These are phyloP conservation scores for Meandrina meandrites DNA, from an alignment of 92 coral and sea anemone species.

Conservation along the genomic window DNA sequence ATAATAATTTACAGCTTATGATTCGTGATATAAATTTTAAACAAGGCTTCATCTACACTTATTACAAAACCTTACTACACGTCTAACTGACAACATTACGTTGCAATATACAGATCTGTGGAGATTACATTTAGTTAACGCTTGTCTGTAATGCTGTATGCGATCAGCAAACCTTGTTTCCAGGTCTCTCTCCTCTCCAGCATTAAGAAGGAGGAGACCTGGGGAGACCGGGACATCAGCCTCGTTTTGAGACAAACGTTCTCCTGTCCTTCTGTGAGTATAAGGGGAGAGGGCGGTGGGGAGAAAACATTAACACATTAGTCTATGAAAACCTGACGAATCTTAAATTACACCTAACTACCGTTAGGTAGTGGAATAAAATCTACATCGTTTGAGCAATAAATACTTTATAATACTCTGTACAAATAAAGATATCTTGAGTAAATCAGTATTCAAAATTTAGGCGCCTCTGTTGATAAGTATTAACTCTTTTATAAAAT, in stretches of 20 bases:
- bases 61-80: neutral
- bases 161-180: neutral
- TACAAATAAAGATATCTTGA: conserved; percentile 1
- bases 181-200: neutral
- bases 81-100: neutral
- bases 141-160: neutral
- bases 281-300: neutral
- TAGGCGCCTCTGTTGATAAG: neutral
- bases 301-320: neutral
- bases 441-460: neutral
- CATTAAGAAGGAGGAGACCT: neutral
- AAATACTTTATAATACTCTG: neutral
- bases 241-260: neutral
- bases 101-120: neutral
- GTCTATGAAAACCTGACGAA: neutral
- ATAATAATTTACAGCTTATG: neutral
- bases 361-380: neutral
- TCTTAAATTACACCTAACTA: neutral
- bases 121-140: no score
- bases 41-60: neutral
- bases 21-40: neutral
- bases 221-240: neutral
- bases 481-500: conserved; percentile 17
- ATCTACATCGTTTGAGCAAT: conserved; percentile 19
- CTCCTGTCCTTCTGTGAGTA: neutral